Conservation (phyloP, 1,140 invertebrate genomes). For the Apis mellifera region DNA sequence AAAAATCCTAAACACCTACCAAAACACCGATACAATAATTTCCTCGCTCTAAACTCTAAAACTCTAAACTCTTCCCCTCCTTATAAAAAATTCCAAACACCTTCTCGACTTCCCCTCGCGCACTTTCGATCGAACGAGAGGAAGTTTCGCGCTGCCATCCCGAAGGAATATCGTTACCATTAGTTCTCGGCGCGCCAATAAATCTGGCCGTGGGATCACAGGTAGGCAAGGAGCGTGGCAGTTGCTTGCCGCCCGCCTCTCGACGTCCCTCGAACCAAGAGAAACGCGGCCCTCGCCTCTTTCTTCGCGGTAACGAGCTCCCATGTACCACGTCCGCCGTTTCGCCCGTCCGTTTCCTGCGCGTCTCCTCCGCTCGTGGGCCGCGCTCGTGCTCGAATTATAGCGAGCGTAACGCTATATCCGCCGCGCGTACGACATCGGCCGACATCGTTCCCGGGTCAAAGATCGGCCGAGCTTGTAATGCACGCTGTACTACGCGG, state of each 20-base stretch:
- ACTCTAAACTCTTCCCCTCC: too few species aligned
- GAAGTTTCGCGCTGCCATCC: background rate
- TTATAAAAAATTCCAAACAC: too few species aligned
- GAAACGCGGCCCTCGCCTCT: constrained; percentile 32
- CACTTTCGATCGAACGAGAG: too few species aligned
- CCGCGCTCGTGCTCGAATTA: constrained; percentile 56
- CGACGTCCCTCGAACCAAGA: constrained; percentile 39
- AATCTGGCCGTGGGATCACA: constrained; percentile 72
- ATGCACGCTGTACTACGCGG: constrained; percentile 32
- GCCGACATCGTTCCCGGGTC: constrained; percentile 59
- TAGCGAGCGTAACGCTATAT: constrained; percentile 45
- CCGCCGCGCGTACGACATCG: constrained; percentile 54
- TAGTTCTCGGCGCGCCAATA: constrained; percentile 72
- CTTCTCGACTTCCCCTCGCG: too few species aligned
- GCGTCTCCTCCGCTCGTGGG: constrained; percentile 18
- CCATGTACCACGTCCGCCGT: constrained; percentile 76
- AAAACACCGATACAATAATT: too few species aligned
- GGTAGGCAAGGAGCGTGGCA: constrained; percentile 62
- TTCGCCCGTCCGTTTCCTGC: constrained; percentile 67
- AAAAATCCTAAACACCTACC: too few species aligned
- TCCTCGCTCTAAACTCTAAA: too few species aligned
- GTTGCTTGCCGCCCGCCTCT: constrained; percentile 68
- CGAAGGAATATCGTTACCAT: constrained; percentile 66
- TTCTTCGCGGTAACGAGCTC: constrained; percentile 76
- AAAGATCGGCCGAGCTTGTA: constrained; percentile 51